Conservation (phyloP, 2,113 vertebrate genomes). For the Colossoma macropomum region DNA sequence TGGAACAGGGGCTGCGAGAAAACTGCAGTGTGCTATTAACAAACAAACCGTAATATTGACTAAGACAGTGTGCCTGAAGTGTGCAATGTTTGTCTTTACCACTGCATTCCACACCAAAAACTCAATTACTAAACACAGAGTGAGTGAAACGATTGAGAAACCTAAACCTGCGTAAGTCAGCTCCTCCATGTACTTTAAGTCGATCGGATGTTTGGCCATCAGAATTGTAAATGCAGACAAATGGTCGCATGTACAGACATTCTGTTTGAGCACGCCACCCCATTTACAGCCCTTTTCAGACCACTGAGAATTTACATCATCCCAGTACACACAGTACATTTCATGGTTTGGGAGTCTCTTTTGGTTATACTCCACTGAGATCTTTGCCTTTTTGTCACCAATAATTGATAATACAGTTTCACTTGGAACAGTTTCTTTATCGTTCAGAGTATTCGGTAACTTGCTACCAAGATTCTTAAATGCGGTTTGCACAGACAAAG, state of each 20-base stretch:
- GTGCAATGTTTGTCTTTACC: constrained; percentile 84
- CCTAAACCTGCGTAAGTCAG: constrained; percentile 80
- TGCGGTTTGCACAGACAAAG: constrained; percentile 71
- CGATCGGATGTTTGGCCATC: constrained; percentile 71
- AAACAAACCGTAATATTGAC: constrained; percentile 86
- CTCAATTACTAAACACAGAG: constrained; percentile 81
- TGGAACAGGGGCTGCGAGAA: constrained; percentile 69
- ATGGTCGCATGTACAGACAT: constrained; percentile 79
- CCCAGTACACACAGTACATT: constrained; percentile 81
- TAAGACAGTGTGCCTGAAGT: constrained; percentile 86
- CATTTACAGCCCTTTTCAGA: not conserved
- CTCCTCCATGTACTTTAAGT: constrained; percentile 46
- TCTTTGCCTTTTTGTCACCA: not conserved
- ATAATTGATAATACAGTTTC: constrained; percentile 80
- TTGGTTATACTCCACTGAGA: constrained; percentile 68
- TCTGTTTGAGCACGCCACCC: accelerated
- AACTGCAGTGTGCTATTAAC: constrained; percentile 81
- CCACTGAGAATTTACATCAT: constrained; percentile 23
- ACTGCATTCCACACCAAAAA: constrained; percentile 84
- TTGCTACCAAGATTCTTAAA: constrained; percentile 72
- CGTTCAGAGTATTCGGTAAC: constrained; percentile 47
- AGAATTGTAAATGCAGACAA: constrained; percentile 87
- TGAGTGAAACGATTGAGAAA: constrained; percentile 82
- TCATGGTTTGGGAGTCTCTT: not conserved
- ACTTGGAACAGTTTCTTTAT: accelerated